These are phyloP conservation scores for Coremacera marginata DNA, from an alignment of 2,888 invertebrate species.

Conservation along the genomic window DNA sequence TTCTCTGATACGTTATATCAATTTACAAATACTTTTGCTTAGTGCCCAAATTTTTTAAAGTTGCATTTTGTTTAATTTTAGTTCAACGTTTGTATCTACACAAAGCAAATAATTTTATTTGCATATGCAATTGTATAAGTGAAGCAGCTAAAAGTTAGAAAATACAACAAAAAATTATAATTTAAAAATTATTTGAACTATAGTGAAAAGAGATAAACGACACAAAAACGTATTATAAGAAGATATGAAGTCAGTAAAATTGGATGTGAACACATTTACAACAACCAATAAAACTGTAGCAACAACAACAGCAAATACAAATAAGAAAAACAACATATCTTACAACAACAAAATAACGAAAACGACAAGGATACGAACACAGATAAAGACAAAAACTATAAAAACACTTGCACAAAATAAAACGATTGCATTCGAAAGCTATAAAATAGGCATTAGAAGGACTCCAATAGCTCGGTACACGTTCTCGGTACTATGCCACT, in stretches of 20 bases:
- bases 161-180: background rate
- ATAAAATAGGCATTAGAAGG: background rate
- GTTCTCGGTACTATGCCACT: constrained; percentile 53
- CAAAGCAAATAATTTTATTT: constrained; percentile 23
- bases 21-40: no score
- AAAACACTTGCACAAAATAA: constrained; percentile 3
- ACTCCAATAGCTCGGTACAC: background rate
- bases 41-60: background rate
- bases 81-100: constrained; percentile 51
- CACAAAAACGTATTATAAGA: background rate
- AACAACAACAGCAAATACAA: background rate
- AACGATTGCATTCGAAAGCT: background rate
- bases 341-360: constrained; percentile 11
- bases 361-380: constrained; percentile 44
- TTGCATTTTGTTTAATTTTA: constrained; percentile 39
- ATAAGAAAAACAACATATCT: background rate
- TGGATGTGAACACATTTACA: constrained; percentile 60
- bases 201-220: background rate
- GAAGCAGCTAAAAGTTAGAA: background rate
- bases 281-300: background rate
- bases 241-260: constrained; percentile 62
- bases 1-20: no score
- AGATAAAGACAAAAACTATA: constrained; percentile 47
- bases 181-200: no score
- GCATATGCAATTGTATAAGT: background rate